Percentiles rank a stretch among this genome's conserved stretches.
phyloP scores from a whole-genome alignment of 2,888 invertebrate genomes.

The Strigamia transsilvanica region DNA sequence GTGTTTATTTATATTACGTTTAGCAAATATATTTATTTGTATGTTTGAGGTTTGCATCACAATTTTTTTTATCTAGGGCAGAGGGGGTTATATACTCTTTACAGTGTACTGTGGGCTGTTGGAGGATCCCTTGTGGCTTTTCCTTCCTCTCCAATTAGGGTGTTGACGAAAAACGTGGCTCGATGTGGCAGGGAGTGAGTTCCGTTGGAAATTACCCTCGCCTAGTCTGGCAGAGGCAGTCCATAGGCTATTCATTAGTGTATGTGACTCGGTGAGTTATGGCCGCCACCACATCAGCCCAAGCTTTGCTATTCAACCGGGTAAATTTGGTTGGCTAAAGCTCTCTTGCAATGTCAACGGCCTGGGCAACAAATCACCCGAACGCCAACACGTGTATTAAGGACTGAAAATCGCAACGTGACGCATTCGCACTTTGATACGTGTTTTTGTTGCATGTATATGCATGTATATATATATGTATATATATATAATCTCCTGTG shows the following conservation, averaged over 20 bases:
- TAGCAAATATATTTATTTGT: neutral
- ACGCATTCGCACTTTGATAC: neutral
- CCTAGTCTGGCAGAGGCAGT: conserved; percentile 9
- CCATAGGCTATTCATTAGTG: conserved; percentile 32
- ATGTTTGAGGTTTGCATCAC: neutral
- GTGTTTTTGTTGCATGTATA: neutral
- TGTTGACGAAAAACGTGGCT: conserved; percentile 39
- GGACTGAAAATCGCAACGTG: neutral
- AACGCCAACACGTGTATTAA: conserved; percentile 42
- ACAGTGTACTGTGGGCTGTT: conserved; percentile 11
- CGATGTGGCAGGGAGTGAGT: conserved; percentile 41
- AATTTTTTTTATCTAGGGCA: neutral
- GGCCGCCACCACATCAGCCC: conserved; percentile 40
- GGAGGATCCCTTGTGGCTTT: conserved; percentile 41
- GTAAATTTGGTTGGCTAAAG: conserved; percentile 42
- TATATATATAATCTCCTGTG: too few species aligned
- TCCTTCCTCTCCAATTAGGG: conserved; percentile 41
- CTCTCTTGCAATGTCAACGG: conserved; percentile 38
- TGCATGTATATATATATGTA: neutral
- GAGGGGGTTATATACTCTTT: neutral
- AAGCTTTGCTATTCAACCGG: conserved; percentile 39
- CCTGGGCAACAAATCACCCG: conserved; percentile 41
- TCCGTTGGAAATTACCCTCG: conserved; percentile 31
- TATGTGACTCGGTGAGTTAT: conserved; percentile 39
- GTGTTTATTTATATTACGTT: too few species aligned